Evolutionary conservation across 2,797 vertebrate species (phyloP).

Genomic region (Galago senegalensis): DNA sequence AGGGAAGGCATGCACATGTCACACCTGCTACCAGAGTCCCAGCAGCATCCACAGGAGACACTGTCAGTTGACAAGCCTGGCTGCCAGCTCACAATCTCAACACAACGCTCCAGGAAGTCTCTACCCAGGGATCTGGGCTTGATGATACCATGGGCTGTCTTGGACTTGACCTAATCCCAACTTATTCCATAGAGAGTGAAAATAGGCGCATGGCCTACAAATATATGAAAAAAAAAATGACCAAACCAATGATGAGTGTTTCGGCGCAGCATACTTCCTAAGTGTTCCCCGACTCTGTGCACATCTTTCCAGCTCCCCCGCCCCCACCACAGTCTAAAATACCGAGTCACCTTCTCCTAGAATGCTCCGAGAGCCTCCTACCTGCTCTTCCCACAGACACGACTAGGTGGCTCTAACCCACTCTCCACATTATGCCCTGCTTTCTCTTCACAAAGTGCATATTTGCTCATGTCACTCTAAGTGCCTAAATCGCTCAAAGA

Average conservation of each 20-base stretch:
- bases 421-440: background rate
- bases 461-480: background rate
- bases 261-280: background rate
- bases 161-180: background rate
- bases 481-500: background rate
- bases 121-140: too few species aligned
- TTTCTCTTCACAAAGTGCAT: background rate
- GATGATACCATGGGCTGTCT: too few species aligned
- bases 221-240: background rate
- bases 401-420: background rate
- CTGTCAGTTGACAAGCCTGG: background rate
- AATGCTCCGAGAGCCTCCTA: background rate
- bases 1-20: background rate
- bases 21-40: rapidly evolving
- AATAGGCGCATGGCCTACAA: background rate
- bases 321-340: background rate
- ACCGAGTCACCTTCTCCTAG: rapidly evolving
- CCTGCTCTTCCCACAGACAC: background rate
- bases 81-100: background rate
- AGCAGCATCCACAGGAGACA: background rate
- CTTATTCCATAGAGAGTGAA: background rate
- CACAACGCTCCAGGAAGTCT: background rate
- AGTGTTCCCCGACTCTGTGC: background rate
- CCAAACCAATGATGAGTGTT: background rate
- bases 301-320: background rate